These are phyloP conservation scores for Chloroceryle inda DNA, from an alignment of 2,797 vertebrate species.

Conservation along the genomic window DNA sequence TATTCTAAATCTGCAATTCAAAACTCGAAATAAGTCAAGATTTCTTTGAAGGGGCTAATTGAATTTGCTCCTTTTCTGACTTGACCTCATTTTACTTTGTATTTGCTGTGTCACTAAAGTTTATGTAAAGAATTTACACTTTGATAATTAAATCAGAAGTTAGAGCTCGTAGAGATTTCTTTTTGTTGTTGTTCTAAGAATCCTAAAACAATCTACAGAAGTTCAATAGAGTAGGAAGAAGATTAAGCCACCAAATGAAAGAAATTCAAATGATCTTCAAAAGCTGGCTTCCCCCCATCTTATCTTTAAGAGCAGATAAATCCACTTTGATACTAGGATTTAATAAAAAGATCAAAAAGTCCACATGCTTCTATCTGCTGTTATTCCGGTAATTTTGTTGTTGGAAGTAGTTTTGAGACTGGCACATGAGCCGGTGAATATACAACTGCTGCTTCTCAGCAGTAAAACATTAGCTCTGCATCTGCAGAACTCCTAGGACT, in stretches of 20 bases:
- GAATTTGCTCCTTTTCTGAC: conserved; percentile 21
- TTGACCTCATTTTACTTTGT: not conserved
- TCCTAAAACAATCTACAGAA: conserved; percentile 13
- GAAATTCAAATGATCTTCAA: conserved; percentile 52
- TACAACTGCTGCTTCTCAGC: not conserved
- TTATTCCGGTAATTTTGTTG: not conserved
- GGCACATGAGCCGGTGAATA: not conserved
- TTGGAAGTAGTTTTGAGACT: not conserved
- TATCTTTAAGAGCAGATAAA: conserved; percentile 24
- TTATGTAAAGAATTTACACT: conserved; percentile 17
- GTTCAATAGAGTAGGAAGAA: conserved; percentile 19
- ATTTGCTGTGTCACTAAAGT: not conserved
- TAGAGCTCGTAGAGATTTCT: not conserved
- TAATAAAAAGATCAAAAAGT: conserved; percentile 31
- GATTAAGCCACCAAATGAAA: conserved; percentile 40
- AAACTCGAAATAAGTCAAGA: not conserved
- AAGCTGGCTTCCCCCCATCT: not conserved
- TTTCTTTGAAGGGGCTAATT: conserved; percentile 29
- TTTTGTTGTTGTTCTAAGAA: not conserved
- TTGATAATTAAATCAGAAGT: conserved; percentile 43
- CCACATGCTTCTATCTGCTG: not conserved
- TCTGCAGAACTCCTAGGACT: not conserved
- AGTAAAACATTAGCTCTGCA: not conserved
- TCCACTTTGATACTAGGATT: conserved; percentile 37
- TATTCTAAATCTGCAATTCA: not conserved